Evolutionary conservation across 2,113 vertebrate genomes (phyloP).

Genomic region (Lichenostomus cassidix): DNA sequence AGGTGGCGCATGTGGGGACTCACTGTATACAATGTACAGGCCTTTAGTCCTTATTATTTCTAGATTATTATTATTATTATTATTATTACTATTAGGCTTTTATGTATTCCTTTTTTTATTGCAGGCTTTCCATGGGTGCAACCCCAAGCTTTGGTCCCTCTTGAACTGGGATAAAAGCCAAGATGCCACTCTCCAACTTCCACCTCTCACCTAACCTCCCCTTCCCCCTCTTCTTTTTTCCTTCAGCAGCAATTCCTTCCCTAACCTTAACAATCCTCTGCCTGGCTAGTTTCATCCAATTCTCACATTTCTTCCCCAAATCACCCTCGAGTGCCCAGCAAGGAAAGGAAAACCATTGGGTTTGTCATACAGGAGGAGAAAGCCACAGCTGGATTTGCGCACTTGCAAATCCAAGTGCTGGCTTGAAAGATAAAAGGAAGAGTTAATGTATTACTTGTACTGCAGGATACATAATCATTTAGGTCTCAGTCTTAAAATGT

Average conservation of each 20-base stretch:
- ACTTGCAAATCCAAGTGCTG: not conserved
- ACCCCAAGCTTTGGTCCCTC: not conserved
- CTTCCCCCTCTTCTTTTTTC: not conserved
- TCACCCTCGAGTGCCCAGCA: not conserved
- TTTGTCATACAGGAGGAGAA: not conserved
- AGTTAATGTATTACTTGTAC: not conserved
- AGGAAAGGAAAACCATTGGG: not conserved
- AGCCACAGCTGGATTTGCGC: not conserved
- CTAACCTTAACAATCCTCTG: not conserved
- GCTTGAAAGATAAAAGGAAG: not conserved
- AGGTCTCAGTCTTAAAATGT: not conserved
- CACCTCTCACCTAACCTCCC: not conserved
- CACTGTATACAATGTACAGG: rapidly evolving
- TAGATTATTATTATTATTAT: too few species aligned
- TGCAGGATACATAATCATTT: not conserved
- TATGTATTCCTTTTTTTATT: not conserved
- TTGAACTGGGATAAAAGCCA: not conserved
- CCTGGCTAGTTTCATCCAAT: not conserved
- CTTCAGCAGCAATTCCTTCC: not conserved
- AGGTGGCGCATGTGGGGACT: rapidly evolving
- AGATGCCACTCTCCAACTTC: not conserved
- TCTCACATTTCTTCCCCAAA: not conserved
- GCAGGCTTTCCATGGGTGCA: not conserved
- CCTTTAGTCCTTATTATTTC: not conserved
- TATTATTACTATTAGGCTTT: not conserved